Evolutionary conservation across 2,113 vertebrate species (phyloP), one percentile per base, ranked within the genome.

Genomic region (Corvus hawaiiensis): DNA sequence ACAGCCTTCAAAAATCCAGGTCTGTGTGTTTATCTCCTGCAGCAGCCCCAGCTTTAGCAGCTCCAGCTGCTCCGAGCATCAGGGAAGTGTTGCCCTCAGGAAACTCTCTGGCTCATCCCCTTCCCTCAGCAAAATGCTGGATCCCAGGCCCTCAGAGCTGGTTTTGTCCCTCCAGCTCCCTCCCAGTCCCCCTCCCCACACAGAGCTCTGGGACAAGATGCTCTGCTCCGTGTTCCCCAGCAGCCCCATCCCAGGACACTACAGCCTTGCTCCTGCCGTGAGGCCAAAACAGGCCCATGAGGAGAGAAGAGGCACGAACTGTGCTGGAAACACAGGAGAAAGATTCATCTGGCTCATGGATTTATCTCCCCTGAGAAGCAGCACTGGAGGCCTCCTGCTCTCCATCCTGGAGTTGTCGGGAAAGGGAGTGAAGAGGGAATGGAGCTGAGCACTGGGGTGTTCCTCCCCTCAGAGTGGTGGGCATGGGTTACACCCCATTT

Each of bases 371-470:
- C 37, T 48, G 49, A 80, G 55, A 43, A 91, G 46, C 68, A 84
- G 27, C 0, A 0, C 3, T 61, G 76, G 49, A 39, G 49, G 21
- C 23, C 21, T 63, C 39, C 9, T 0, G 1, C 39, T 66, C 59
- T 89, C 39, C 54, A 30, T 49, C 14, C 41, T 56, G 67, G 62
- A 67, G n/a, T 1, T 86, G n/a, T 58, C 49, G n/a, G 87, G 49
- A 33, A 26, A 39, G 51, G 55, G 43, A 49, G 43, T 1, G 32
- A 20, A 3, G 15, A 59, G 20, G 39, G 35, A 3, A 22, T 12
- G 58, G 87, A 72, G 72, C 35, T 64, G 62, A 32, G 67, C 58
- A 43, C 1, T 2, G 62, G 18, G 10, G 1, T 23, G 16, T 39
- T 51, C 48, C 10, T 41, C 13, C 20, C 49, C 69, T 78, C 23